Conservation (phyloP, 2,888 invertebrate species). For the Melikaiella ostensackeni region DNA sequence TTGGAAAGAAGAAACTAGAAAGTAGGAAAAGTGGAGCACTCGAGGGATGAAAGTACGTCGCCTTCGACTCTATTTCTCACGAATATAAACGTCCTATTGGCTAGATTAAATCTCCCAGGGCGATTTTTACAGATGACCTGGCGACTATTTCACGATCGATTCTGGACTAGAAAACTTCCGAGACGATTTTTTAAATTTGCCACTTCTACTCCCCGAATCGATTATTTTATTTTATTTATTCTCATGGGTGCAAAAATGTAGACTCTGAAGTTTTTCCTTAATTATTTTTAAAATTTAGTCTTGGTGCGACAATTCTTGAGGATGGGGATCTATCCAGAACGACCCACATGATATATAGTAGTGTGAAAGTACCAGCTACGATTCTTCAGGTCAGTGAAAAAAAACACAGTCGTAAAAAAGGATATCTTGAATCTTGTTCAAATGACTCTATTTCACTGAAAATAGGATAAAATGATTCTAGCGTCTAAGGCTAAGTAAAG, state of each 20-base stretch:
- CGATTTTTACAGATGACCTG: slow-evolving; percentile 50
- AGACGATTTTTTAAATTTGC: slow-evolving; percentile 4
- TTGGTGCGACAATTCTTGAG: slow-evolving; percentile 63
- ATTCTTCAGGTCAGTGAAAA: slow-evolving; percentile 53
- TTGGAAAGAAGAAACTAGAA: slow-evolving; percentile 15
- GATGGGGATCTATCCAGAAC: slow-evolving; percentile 52
- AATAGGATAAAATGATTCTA: neutral
- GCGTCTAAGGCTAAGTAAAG: neutral
- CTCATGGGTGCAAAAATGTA: neutral
- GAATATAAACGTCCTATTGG: slow-evolving; percentile 45
- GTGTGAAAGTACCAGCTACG: slow-evolving; percentile 57
- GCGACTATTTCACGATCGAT: neutral
- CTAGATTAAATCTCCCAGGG: slow-evolving; percentile 43
- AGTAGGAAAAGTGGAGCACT: slow-evolving; percentile 42
- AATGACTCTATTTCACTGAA: slow-evolving; percentile 4
- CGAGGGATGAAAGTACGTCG: slow-evolving; percentile 42
- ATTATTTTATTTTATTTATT: neutral
- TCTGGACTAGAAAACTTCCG: neutral
- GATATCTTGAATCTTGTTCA: neutral
- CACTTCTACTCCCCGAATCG: neutral
- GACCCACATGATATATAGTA: slow-evolving; percentile 67
- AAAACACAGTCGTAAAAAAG: neutral
- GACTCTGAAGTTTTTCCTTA: slow-evolving; percentile 22
- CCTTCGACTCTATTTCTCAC: slow-evolving; percentile 43
- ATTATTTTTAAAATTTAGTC: slow-evolving; percentile 54